Evolutionary conservation across 2,888 invertebrate genomes (phyloP).

Genomic region (Mythimna lalbum): DNA sequence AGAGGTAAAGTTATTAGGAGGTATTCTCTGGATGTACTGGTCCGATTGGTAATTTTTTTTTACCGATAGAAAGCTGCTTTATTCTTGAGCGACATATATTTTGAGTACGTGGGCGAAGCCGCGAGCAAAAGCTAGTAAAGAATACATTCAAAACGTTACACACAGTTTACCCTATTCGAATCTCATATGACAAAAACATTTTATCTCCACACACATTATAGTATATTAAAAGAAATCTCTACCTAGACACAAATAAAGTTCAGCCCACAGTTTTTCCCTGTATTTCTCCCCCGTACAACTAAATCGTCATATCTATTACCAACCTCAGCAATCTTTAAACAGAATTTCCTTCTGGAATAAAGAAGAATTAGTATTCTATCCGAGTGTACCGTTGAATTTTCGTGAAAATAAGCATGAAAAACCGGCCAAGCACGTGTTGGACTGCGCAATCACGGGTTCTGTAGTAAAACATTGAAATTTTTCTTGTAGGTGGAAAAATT

Average conservation of each 20-base stretch:
- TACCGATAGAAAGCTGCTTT: no score
- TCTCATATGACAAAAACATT: no score
- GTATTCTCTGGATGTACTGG: no score
- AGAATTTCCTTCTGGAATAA: constrained; percentile 15
- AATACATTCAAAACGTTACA: no score
- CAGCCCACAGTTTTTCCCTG: background rate
- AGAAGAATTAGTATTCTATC: constrained; percentile 58
- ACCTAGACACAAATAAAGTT: background rate
- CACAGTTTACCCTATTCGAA: no score
- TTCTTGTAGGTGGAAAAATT: no score
- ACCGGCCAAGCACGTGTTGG: background rate
- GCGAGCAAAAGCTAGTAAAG: no score
- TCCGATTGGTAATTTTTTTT: no score
- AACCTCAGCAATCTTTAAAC: constrained; percentile 7
- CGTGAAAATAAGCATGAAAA: constrained; percentile 51
- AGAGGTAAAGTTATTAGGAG: no score
- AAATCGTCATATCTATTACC: constrained; percentile 40
- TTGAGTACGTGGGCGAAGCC: no score
- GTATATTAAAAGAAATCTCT: constrained; percentile 6
- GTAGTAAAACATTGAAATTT: background rate
- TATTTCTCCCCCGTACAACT: background rate
- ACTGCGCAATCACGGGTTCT: background rate
- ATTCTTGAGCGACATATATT: no score
- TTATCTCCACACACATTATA: no score
- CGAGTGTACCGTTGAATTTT: constrained; percentile 27